Conservation (phyloP, 2,888 invertebrate genomes). For the Phlogophora meticulosa region DNA sequence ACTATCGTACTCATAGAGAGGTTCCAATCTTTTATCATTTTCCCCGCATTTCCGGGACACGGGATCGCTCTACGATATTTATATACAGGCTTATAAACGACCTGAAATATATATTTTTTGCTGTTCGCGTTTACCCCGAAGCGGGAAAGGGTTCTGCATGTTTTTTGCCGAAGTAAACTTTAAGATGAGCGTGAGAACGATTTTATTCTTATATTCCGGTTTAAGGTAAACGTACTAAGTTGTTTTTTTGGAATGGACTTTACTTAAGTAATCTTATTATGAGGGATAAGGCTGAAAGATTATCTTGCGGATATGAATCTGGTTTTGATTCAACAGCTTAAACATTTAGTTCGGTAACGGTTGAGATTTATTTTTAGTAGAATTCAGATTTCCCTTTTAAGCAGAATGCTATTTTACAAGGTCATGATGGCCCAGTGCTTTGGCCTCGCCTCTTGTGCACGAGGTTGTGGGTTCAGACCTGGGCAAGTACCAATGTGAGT, state of each 20-base stretch:
- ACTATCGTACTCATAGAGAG: slow-evolving; percentile 27
- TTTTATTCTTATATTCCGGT: slow-evolving; percentile 1
- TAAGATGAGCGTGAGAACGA: not conserved
- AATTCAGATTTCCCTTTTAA: not conserved
- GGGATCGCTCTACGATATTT: slow-evolving; percentile 35
- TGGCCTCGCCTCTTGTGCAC: too few species aligned
- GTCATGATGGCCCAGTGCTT: too few species aligned
- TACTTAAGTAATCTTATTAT: slow-evolving; percentile 4
- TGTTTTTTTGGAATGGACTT: not conserved
- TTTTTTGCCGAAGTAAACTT: slow-evolving; percentile 34
- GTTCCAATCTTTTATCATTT: slow-evolving; percentile 54
- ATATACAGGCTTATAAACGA: slow-evolving; percentile 26
- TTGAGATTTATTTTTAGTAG: too few species aligned
- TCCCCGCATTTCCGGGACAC: slow-evolving; percentile 44
- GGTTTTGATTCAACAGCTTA: not conserved
- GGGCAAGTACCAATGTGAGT: too few species aligned
- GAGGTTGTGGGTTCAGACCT: too few species aligned
- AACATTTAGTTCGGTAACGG: not conserved
- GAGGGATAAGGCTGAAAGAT: not conserved
- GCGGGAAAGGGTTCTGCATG: slow-evolving; percentile 8
- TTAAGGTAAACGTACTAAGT: not conserved
- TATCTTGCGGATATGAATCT: not conserved
- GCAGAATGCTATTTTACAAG: too few species aligned
- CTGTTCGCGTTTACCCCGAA: slow-evolving; percentile 12
- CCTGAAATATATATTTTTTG: slow-evolving; percentile 9